These are phyloP conservation scores for Gymnothorax javanicus DNA, from an alignment of 2,797 vertebrate species.

Conservation along the genomic window DNA sequence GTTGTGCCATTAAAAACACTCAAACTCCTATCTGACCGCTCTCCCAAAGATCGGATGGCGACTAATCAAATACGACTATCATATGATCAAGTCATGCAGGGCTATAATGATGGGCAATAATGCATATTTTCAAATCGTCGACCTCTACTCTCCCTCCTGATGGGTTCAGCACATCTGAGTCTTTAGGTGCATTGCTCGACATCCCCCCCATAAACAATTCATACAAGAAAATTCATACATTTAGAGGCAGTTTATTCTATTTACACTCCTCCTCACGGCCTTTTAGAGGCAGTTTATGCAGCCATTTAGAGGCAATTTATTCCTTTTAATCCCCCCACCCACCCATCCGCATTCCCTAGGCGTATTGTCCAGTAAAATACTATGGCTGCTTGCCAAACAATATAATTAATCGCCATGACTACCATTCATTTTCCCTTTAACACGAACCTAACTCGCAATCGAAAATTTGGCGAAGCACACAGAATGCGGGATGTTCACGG, in stretches of 20 bases:
- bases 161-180: background rate
- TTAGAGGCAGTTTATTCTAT: constrained; percentile 10
- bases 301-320: background rate
- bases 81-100: no score
- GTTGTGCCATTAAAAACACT: background rate
- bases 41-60: no score
- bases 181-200: background rate
- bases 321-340: background rate
- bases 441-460: background rate
- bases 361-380: constrained; percentile 11
- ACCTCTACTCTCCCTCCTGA: no score
- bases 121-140: background rate
- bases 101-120: background rate
- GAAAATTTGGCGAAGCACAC: background rate
- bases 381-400: constrained; percentile 1
- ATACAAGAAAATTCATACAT: background rate
- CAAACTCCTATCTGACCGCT: no score
- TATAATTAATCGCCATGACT: background rate
- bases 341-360: no score
- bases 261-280: background rate
- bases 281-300: no score
- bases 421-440: background rate
- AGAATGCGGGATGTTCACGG: background rate
- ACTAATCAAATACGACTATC: no score
- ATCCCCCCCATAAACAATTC: background rate